These are phyloP conservation scores for Bradypodion pumilum DNA, from an alignment of 2,797 vertebrate genomes.

Conservation along the genomic window DNA sequence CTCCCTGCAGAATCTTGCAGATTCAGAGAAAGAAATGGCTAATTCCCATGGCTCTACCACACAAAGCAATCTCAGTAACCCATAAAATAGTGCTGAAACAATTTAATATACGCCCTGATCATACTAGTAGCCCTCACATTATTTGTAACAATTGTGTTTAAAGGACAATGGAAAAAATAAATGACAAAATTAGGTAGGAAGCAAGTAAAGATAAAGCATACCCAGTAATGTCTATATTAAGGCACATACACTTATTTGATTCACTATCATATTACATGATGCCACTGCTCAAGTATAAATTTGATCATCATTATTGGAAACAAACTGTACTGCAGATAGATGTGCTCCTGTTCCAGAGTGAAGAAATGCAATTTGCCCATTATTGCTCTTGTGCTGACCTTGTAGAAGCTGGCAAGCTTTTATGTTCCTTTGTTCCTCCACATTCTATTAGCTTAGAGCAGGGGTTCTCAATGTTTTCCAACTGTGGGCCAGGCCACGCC, in stretches of 20 bases:
- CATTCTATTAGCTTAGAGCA: too few relatives aligned
- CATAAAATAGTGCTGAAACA: neutral
- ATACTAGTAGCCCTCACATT: neutral
- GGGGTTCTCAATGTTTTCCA: too few relatives aligned
- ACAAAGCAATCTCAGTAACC: neutral
- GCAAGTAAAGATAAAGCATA: neutral
- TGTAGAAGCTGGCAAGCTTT: neutral
- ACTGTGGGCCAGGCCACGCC: too few relatives aligned
- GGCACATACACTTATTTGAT: neutral
- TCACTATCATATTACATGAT: neutral
- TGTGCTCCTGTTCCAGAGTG: neutral
- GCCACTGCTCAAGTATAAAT: neutral
- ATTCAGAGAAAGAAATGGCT: neutral
- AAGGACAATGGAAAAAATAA: neutral
- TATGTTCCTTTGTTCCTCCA: accelerated
- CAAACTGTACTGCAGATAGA: neutral
- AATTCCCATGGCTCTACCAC: neutral
- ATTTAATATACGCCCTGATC: neutral
- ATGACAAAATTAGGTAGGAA: neutral
- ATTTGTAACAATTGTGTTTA: neutral
- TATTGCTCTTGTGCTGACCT: neutral
- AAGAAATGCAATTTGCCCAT: neutral
- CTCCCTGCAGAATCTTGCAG: neutral
- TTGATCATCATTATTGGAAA: neutral
- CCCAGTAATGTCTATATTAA: neutral